Evolutionary conservation across 2,113 vertebrate species (phyloP).

Genomic region (Lophius piscatorius): DNA sequence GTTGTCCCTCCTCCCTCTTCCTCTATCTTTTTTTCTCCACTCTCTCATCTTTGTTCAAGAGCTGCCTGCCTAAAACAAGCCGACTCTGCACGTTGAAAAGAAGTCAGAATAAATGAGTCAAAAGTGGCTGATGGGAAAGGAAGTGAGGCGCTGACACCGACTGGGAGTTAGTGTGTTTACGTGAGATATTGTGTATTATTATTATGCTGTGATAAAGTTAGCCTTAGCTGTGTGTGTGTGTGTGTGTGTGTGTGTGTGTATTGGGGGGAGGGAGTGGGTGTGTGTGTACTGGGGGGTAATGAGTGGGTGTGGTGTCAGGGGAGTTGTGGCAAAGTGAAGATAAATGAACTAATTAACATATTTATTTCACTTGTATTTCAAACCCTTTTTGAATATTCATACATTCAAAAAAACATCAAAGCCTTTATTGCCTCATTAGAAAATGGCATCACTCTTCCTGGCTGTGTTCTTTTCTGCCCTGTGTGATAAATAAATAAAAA

Average conservation of each 20-base stretch:
- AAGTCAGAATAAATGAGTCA: conserved; percentile 45
- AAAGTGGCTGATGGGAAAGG: conserved; percentile 20
- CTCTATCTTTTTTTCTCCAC: conserved; percentile 66
- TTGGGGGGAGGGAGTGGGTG: too few species aligned
- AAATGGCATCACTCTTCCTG: neutral
- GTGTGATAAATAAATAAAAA: conserved; percentile 9
- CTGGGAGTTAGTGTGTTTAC: conserved; percentile 6
- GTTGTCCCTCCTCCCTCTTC: conserved; percentile 71
- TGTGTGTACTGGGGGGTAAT: too few species aligned
- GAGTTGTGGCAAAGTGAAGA: conserved; percentile 32
- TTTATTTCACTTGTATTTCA: conserved; percentile 1
- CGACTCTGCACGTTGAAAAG: conserved; percentile 21
- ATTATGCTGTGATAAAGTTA: conserved; percentile 3
- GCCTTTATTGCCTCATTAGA: neutral
- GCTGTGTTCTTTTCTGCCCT: neutral
- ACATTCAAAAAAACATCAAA: neutral
- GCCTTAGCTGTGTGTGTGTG: neutral
- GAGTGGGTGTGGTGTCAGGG: conserved; percentile 41
- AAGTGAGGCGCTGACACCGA: neutral
- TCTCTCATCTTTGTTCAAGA: conserved; percentile 72
- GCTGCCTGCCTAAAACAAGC: conserved; percentile 53
- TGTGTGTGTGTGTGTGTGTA: neutral
- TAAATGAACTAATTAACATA: too few species aligned
- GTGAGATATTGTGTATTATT: conserved; percentile 16
- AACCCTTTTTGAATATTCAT: neutral